Percentiles rank a stretch among this genome's conserved stretches.
phyloP scores from a whole-genome alignment of 2,113 vertebrate species.

The Myrmecobius fasciatus region DNA sequence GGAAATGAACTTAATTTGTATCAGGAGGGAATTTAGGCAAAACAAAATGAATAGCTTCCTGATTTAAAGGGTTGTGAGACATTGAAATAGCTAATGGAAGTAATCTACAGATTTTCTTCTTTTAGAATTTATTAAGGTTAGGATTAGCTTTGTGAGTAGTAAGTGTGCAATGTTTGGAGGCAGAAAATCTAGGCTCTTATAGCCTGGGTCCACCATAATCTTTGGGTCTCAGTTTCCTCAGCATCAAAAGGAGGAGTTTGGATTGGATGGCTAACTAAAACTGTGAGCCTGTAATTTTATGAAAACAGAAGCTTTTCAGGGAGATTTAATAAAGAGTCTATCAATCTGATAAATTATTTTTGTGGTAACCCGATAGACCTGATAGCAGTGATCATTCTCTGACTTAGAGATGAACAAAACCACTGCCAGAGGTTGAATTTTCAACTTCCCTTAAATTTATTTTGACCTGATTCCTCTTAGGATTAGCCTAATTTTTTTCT shows the following conservation, averaged over 20 bases:
- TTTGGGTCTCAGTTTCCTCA: background rate
- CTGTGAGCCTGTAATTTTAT: background rate
- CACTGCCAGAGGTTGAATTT: conserved; percentile 18
- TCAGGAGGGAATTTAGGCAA: conserved; percentile 34
- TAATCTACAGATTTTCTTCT: conserved; percentile 27
- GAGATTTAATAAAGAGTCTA: conserved; percentile 19
- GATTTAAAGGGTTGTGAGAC: conserved; percentile 50
- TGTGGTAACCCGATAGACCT: background rate
- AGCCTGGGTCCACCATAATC: background rate
- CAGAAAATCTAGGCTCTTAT: background rate
- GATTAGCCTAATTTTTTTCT: background rate
- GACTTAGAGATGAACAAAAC: conserved; percentile 13
- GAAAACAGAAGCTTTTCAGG: conserved; percentile 32
- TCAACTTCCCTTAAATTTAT: conserved; percentile 12
- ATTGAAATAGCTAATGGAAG: conserved; percentile 58
- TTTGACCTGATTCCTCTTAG: background rate
- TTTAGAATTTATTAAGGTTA: conserved; percentile 53
- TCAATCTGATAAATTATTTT: conserved; percentile 17
- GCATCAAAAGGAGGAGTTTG: background rate
- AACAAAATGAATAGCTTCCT: conserved; percentile 60
- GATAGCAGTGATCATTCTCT: background rate
- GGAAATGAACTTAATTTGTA: conserved; percentile 42
- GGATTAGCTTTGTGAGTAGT: background rate
- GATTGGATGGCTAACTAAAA: background rate
- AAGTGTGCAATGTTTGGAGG: background rate